Evolutionary conservation across 2,113 vertebrate genomes (phyloP), one percentile per base, ranked within the genome.

Genomic region (Saccopteryx leptura): DNA sequence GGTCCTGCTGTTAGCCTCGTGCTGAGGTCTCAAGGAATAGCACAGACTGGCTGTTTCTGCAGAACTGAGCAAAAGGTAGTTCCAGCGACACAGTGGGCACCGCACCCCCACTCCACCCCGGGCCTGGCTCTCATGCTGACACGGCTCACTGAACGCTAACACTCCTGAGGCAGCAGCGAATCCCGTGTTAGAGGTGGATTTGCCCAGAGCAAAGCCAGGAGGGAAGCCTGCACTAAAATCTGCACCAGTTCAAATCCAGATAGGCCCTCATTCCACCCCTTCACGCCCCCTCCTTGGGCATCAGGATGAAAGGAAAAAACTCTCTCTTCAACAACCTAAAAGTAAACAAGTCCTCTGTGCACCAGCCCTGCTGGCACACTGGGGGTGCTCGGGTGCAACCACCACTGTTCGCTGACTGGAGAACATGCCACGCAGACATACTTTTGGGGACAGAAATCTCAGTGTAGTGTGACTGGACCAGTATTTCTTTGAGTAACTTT

Each of bases 101-200:
- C 9, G 1, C 13, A 69, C n/a, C 26, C 56, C 74, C 0, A 0
- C 10, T 58, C 46, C n/a, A n/a, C 8, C 14, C 54, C 1, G 9
- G 2, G 39, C 23, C 81, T 79, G 75, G 31, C n/a, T 93, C 33
- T 66, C 15, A 7, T 0, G 17, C 1, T 0, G 52, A 18, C 0
- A 15, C 17, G 61, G 46, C 33, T 82, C 78, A 68, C 31, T 68
- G 39, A 58, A 50, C 31, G 68, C 11, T 63, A 63, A 88, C 2
- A 52, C 33, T 48, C 33, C 88, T 0, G 31, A 65, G 18, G 21
- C 11, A 28, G 33, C 81, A 39, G 28, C 1, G 9, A 93, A 17
- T 56, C 19, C 60, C 46, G 31, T 2, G 6, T 23, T 21, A 7
- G 3, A 66, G 4, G 17, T 56, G 1, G 4, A 52, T 50, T 7